Base-by-base conservation (phyloP, 2,797 vertebrate species). In the Mus caroli region DNA sequence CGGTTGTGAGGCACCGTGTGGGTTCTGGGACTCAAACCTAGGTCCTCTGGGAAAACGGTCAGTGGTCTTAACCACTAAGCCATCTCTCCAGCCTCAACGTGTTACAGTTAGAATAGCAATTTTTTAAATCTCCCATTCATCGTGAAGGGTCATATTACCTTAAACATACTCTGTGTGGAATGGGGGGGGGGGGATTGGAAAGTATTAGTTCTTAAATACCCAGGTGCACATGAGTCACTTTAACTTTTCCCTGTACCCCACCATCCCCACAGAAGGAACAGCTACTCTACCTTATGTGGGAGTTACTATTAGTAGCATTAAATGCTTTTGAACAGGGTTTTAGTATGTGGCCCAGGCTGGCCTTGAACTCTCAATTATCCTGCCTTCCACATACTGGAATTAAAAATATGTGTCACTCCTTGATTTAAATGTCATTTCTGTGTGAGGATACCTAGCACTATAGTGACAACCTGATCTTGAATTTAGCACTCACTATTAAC, bases 51-150 rank as follows among this genome's bases (percentile, higher is more conserved):
- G 37, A 86, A n/a, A 86, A 2, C 8, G 69, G 19, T 13, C 46
- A 67, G 31, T 24, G 62, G 6, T 85, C 43, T 24, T 85, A 52
- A 85, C 56, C 62, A 67, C 62, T 67, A 60, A 67, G 62, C 62
- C 43, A 4, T 67, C 31, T 85, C 43, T 67, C 43, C 43, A 85
- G 31, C 43, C 83, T 46, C 28, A 83, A n/a, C 31, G 7, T 15
- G 3, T n/a, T 50, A 3, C 43, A 50, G 60, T n/a, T 50, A 60
- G 78, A 94, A 73, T 14, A 69, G 50, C 34, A 90, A 5, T 19
- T 84, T 95, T 89, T 93, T 0, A 93, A 62, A 67, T 84, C 43
- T 91, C 12, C 1, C 67, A 6, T 85, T 93, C 40, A 64, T 88
- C 69, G 75, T 54, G 24, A 80, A 20, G 4, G 19, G 0, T 50